Evolutionary conservation across 1,140 invertebrate species (phyloP).

Genomic region (Panagrolaimus sp.): DNA sequence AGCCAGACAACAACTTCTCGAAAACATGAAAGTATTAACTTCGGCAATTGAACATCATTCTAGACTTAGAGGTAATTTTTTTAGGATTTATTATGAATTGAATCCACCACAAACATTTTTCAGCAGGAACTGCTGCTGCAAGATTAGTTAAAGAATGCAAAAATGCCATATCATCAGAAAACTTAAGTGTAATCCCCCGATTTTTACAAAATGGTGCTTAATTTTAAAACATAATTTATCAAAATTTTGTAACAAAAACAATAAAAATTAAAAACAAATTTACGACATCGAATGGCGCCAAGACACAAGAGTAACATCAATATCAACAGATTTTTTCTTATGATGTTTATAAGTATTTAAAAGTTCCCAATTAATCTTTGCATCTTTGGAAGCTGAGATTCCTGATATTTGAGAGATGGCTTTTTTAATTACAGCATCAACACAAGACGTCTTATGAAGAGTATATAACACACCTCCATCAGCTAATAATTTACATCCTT

Average conservation of each 20-base stretch:
- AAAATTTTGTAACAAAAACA: too few species aligned
- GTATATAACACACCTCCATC: neutral
- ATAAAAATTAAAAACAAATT: too few species aligned
- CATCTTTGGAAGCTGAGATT: neutral
- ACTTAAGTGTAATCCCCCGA: neutral
- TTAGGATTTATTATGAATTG: neutral
- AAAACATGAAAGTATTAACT: neutral
- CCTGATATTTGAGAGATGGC: neutral
- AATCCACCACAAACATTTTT: neutral
- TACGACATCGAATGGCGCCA: neutral
- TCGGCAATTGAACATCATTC: slow-evolving; percentile 8
- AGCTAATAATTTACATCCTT: neutral
- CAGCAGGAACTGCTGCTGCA: neutral
- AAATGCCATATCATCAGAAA: neutral
- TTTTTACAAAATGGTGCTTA: slow-evolving; percentile 12
- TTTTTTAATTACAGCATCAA: slow-evolving; percentile 6
- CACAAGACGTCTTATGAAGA: slow-evolving; percentile 4
- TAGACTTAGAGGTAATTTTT: neutral
- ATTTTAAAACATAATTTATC: too few species aligned
- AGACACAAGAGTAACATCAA: slow-evolving; percentile 1
- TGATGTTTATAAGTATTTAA: slow-evolving; percentile 6
- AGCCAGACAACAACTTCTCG: neutral
- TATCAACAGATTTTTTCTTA: slow-evolving; percentile 1
- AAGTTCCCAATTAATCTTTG: slow-evolving; percentile 3
- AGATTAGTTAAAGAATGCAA: slow-evolving; percentile 10